Evolutionary conservation across 2,888 invertebrate species (phyloP).

Genomic region (Endotricha flammealis): DNA sequence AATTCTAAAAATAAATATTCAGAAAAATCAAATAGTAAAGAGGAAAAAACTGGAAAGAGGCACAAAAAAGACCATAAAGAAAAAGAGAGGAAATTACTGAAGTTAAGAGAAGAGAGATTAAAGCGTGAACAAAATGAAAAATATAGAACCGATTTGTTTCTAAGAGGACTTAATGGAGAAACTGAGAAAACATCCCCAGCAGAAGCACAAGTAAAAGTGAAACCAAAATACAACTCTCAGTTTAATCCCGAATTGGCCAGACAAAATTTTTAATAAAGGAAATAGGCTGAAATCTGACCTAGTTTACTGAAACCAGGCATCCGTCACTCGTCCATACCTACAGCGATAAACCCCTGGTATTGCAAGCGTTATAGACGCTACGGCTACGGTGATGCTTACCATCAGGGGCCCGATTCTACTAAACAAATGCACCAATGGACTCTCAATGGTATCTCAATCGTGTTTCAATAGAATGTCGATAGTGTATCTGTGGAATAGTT

Average conservation of each 20-base stretch:
- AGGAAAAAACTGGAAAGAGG: conserved; percentile 17
- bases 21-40: conserved; percentile 17
- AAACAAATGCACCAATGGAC: too few species aligned
- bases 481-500: too few species aligned
- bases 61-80: conserved; percentile 32
- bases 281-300: background rate
- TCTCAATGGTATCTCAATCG: too few species aligned
- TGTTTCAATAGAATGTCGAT: too few species aligned
- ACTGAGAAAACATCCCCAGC: conserved; percentile 22
- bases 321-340: too few species aligned
- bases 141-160: conserved; percentile 81
- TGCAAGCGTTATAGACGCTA: too few species aligned
- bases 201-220: conserved; percentile 45
- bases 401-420: too few species aligned
- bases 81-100: conserved; percentile 72
- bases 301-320: too few species aligned
- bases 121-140: conserved; percentile 90
- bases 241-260: conserved; percentile 95
- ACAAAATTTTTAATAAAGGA: conserved; percentile 81
- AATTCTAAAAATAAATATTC: conserved; percentile 17
- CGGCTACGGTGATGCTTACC: too few species aligned
- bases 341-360: too few species aligned
- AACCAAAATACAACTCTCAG: conserved; percentile 95
- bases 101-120: conserved; percentile 86
- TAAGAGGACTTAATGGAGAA: conserved; percentile 80